Evolutionary conservation across 2,113 vertebrate genomes (phyloP), one percentile per base, ranked within the genome.

Genomic region (Lepus americanus): DNA sequence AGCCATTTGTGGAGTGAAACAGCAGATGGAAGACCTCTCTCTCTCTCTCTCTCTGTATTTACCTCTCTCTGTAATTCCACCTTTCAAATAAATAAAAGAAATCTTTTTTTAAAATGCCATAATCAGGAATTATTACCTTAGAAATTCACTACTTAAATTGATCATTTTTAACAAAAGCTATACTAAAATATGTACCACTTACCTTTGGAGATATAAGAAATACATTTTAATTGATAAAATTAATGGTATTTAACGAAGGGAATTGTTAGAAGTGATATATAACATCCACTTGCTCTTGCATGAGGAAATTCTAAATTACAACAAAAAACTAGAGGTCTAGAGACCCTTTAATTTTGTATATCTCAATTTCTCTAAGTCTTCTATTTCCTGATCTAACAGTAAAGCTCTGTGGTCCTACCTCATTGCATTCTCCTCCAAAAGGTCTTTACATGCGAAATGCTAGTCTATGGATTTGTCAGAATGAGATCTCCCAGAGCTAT

Each of bases 151-250:
- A 53, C 17, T 92, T 87, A 81, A 69, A 74, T 29, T 72, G 51
- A 77, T 88, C 63, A 64, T 64, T 39, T 72, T 95, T 76, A 87
- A 87, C 12, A 67, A 87, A 74, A 76, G 1, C 79, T 89, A 29
- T n/a, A 72, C 33, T 53, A 84, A 63, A 89, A 1, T 27, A n/a
- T 55, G 39, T 73, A 33, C 27, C 33, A 14, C 12, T 64, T 81
- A 67, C 67, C 70, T 76, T 82, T 23, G 59, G 19, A 44, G 17
- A 73, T 79, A 39, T 64, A 59, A 64, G 22, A 70, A 69, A 64
- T 78, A 64, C 31, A 92, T 72, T 70, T 39, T 63, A 83, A 29
- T 92, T 87, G 51, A 31, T 36, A 2, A 92, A 72, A 49, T 66
- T n/a, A 78, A 55, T 64, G 19, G 27, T 66, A 2, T 66, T 84